Conservation (phyloP, 1,140 invertebrate genomes). For the Eupristina koningsbergeri region DNA sequence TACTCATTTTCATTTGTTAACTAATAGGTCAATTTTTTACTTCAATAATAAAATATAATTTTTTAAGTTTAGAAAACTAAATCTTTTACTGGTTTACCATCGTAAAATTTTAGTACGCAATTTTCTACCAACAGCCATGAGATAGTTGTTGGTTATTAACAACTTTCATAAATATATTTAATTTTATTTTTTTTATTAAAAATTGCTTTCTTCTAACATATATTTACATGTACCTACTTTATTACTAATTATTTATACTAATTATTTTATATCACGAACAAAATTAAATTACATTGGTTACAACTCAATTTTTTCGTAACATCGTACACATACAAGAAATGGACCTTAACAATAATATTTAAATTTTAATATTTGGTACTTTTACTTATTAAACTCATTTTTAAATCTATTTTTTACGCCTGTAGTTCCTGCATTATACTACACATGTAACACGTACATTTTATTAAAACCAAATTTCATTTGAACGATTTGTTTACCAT, state of each 20-base stretch:
- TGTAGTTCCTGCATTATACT: no score
- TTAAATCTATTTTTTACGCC: no score
- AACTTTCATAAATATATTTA: slow-evolving; percentile 10
- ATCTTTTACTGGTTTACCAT: background rate
- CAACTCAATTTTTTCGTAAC: background rate
- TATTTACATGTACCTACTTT: no score
- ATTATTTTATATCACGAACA: background rate
- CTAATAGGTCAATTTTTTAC: slow-evolving; percentile 1
- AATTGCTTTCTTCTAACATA: no score
- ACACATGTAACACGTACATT: no score
- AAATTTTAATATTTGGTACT: no score
- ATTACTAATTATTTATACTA: background rate
- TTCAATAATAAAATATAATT: slow-evolving; percentile 15
- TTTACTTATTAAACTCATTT: no score
- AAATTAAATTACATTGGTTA: background rate
- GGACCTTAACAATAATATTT: background rate
- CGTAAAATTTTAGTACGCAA: slow-evolving; percentile 36
- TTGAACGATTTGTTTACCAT: no score
- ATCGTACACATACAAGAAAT: background rate
- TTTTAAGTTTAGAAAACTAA: slow-evolving; percentile 7
- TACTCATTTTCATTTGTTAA: background rate
- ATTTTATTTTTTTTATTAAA: slow-evolving; percentile 10
- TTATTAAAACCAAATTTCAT: no score
- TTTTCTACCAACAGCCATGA: background rate
- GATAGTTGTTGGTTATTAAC: slow-evolving; percentile 15